A percentile compares a stretch with the other conserved stretches of the same genome.
These are phyloP conservation scores for Enteromius paludinosus DNA, from an alignment of 2,797 vertebrate genomes.

Conservation along the genomic window DNA sequence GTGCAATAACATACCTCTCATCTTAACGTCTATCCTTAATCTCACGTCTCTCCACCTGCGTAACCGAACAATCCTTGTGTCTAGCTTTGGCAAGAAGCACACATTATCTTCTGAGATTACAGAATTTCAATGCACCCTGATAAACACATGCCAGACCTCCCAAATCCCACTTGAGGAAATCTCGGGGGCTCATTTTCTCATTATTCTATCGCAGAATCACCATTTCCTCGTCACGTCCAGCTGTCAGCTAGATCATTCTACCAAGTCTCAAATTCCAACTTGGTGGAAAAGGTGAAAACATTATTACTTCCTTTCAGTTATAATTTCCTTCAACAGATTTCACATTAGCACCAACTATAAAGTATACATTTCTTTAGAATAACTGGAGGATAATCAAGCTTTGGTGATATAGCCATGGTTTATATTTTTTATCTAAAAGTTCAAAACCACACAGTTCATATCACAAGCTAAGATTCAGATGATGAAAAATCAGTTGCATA, in stretches of 20 bases:
- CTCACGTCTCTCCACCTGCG: not conserved
- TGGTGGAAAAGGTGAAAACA: conserved; percentile 7
- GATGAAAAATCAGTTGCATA: conserved; percentile 30
- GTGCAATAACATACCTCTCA: conserved; percentile 13
- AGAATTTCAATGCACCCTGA: not conserved
- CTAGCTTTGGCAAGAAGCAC: not conserved
- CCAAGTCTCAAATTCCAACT: conserved; percentile 5
- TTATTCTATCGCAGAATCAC: not conserved
- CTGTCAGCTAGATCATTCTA: conserved; percentile 7
- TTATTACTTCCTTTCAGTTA: not conserved
- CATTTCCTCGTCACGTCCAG: not conserved
- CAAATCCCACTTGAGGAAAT: not conserved
- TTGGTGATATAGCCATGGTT: not conserved
- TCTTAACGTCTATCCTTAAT: conserved; percentile 2
- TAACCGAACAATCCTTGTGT: not conserved
- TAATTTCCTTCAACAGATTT: not conserved
- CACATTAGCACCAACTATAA: conserved; percentile 8
- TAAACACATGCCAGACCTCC: not conserved
- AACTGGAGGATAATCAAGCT: not conserved
- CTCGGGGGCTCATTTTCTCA: not conserved
- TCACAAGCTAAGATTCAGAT: not conserved
- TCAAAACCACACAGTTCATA: not conserved
- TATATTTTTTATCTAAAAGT: not conserved
- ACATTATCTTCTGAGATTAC: conserved; percentile 10
- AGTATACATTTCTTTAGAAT: not conserved